Conservation (phyloP, 2,797 vertebrate genomes). For the Lutjanus campechanus region DNA sequence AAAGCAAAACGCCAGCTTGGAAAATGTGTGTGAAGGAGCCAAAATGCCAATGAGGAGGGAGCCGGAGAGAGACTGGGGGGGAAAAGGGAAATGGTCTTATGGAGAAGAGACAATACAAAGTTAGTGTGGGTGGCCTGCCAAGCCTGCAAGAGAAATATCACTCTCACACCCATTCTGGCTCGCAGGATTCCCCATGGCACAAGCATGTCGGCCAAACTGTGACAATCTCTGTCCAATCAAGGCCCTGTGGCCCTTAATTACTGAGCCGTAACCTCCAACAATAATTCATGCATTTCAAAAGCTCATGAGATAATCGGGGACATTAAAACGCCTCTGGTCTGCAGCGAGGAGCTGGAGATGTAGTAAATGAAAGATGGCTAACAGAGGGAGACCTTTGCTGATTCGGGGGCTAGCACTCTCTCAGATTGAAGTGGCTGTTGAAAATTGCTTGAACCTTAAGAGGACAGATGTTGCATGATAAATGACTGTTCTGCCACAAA, state of each 20-base stretch:
- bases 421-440: constrained; percentile 64
- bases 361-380: constrained; percentile 70
- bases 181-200: constrained; percentile 62
- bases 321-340: constrained; percentile 78
- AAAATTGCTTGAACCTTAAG: constrained; percentile 64
- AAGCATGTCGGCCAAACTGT: constrained; percentile 64
- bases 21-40: constrained; percentile 65
- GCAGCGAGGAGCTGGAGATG: constrained; percentile 61
- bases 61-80: constrained; percentile 23
- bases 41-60: constrained; percentile 61
- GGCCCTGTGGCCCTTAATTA: constrained; percentile 82
- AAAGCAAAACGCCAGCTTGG: constrained; percentile 60
- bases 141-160: constrained; percentile 67
- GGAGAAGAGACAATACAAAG: constrained; percentile 70
- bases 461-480: constrained; percentile 66
- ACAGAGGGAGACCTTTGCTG: constrained; percentile 68
- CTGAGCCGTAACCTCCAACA: constrained; percentile 79
- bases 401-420: constrained; percentile 52
- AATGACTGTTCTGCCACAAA: constrained; percentile 40
- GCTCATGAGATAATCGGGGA: constrained; percentile 77
- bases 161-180: constrained; percentile 70
- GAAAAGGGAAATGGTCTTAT: constrained; percentile 55
- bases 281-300: constrained; percentile 84
- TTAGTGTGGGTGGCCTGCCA: constrained; percentile 77
- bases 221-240: constrained; percentile 76